phyloP scores from a whole-genome alignment of 2,888 invertebrate genomes.

The Meteorus cinctellus region DNA sequence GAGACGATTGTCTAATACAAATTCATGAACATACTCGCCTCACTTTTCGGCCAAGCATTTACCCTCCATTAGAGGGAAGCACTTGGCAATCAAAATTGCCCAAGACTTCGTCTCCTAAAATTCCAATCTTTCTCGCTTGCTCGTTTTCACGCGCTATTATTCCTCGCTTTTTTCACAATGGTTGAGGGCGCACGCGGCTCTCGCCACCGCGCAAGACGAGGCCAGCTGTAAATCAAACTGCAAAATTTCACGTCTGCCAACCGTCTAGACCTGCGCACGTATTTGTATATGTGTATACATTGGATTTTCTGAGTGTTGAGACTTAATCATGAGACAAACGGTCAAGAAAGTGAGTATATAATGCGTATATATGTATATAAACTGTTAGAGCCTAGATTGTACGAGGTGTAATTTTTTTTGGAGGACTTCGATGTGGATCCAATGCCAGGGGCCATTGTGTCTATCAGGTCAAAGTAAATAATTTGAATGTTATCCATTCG shows the following conservation, averaged over 20 bases:
- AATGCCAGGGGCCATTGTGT: neutral
- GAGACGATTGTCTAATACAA: constrained; percentile 70
- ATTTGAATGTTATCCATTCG: neutral
- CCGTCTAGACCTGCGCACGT: constrained; percentile 53
- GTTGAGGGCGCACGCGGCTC: constrained; percentile 46
- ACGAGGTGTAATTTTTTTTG: neutral
- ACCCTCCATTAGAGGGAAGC: constrained; percentile 70
- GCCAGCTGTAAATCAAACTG: constrained; percentile 70
- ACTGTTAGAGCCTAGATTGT: neutral
- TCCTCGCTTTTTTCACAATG: neutral
- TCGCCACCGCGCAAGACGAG: constrained; percentile 41
- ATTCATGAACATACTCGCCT: constrained; percentile 67
- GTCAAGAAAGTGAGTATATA: constrained; percentile 14
- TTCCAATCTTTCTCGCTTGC: neutral
- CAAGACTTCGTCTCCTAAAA: constrained; percentile 47
- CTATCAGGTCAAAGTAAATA: neutral
- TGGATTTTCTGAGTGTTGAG: constrained; percentile 47
- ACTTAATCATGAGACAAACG: constrained; percentile 7
- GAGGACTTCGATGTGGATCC: neutral
- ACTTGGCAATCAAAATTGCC: constrained; percentile 64
- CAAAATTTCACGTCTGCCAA: constrained; percentile 60
- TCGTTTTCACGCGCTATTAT: neutral
- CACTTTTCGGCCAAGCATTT: constrained; percentile 55
- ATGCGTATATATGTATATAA: neutral
- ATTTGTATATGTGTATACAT: constrained; percentile 4